Evolutionary conservation across 2,888 invertebrate species (phyloP), one percentile per base, ranked within the genome.

Genomic region (Apodemia mormo): DNA sequence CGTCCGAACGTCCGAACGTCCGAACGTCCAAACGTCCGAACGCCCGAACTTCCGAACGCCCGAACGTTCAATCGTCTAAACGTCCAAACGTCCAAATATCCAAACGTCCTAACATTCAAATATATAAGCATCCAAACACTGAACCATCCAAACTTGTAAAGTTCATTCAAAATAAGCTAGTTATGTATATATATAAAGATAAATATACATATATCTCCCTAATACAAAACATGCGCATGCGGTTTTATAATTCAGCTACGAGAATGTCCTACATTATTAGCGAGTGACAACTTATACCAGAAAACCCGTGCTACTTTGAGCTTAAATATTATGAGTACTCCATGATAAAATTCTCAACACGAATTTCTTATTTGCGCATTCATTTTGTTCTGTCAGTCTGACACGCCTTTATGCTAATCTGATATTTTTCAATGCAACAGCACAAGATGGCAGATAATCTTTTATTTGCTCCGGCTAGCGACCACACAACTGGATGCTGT

Each of bases 361-460:
- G 52, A 52, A 52, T 52, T 52, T 52, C 52, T 52, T 71, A 71
- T 72, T 74, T 67, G 61, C 58, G 49, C 69, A 71, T 71, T 68
- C 70, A 72, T 74, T 70, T 70, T 68, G 61, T 65, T 69, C 71
- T 66, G 72, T 72, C 70, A 67, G 66, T 58, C 64, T 67, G 71
- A 72, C 70, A 69, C 68, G 68, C 66, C 70, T 70, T 70, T 70
- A 70, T 72, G 69, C 65, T 73, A 73, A 73, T 71, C 70, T 68
- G 67, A 67, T 70, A 68, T 68, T 64, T 65, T 33, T 52, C 49
- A 52, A 52, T 52, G 49, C 68, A 61, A 58, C 61, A 68, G 49
- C 61, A 45, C 58, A 61, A 61, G 61, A 68, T 68, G 68, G 49
- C 64, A 45, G 61, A 58, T 64, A 45, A 49, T 61, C 58, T 61